These are phyloP conservation scores for Metellina segmentata DNA, from an alignment of 2,888 invertebrate species.

Conservation along the genomic window DNA sequence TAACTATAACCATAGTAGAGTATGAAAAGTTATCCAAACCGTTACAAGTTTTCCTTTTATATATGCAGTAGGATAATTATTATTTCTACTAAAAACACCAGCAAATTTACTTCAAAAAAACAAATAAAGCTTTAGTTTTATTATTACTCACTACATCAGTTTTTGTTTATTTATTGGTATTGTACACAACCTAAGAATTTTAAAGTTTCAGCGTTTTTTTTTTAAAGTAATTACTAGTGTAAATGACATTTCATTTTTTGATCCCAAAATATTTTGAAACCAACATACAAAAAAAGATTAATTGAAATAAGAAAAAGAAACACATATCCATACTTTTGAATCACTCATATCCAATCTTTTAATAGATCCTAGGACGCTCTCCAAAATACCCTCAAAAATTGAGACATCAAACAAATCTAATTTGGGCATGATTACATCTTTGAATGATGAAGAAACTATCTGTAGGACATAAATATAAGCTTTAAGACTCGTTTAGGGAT, in stretches of 20 bases:
- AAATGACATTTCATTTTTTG: not conserved
- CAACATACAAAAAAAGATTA: not conserved
- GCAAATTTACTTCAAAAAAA: too few species aligned
- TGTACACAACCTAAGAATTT: too few species aligned
- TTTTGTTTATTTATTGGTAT: too few species aligned
- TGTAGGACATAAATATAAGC: constrained; percentile 4
- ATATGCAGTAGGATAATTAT: not conserved
- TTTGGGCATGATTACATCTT: constrained; percentile 94
- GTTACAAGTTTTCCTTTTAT: not conserved
- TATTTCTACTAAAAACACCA: too few species aligned
- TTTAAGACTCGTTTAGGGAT: not conserved
- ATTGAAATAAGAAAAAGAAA: not conserved
- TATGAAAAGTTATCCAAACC: too few species aligned
- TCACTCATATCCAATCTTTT: constrained; percentile 89
- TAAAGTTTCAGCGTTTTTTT: not conserved
- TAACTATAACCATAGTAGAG: too few species aligned
- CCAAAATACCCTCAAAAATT: constrained; percentile 91
- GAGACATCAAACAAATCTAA: constrained; percentile 92
- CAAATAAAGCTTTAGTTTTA: too few species aligned
- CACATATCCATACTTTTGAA: constrained; percentile 85
- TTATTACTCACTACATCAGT: too few species aligned
- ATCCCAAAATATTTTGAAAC: not conserved
- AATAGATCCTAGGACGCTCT: constrained; percentile 92
- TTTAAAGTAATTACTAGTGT: not conserved
- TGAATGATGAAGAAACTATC: constrained; percentile 85